These are phyloP conservation scores for Epinephelus awoara DNA, from an alignment of 2,797 vertebrate genomes.

Conservation along the genomic window DNA sequence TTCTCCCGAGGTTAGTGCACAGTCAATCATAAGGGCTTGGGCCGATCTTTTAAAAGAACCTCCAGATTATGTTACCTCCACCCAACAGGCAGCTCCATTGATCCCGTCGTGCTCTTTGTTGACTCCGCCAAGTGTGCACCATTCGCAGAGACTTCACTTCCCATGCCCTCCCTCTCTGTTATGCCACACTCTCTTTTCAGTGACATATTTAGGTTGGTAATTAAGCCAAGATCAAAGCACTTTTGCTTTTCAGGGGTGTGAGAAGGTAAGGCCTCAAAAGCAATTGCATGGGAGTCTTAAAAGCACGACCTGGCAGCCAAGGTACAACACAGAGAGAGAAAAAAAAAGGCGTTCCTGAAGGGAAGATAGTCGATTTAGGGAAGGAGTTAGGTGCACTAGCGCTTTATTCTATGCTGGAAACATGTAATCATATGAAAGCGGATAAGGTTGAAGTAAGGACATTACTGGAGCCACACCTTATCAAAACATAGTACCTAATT, in stretches of 20 bases:
- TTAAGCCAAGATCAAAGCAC: conserved; percentile 76
- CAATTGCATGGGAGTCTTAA: conserved; percentile 58
- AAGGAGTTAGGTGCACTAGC: conserved; percentile 49
- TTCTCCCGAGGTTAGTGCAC: conserved; percentile 73
- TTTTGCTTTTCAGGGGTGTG: conserved; percentile 48
- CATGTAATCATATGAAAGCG: conserved; percentile 77
- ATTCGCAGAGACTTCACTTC: conserved; percentile 56
- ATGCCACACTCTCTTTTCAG: conserved; percentile 64
- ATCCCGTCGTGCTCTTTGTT: conserved; percentile 65
- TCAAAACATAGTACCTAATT: conserved; percentile 78
- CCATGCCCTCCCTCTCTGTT: conserved; percentile 47
- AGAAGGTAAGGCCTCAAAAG: conserved; percentile 56
- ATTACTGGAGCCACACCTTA: conserved; percentile 77
- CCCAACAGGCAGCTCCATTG: conserved; percentile 76
- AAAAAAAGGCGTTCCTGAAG: conserved; percentile 54
- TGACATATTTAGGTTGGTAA: conserved; percentile 80
- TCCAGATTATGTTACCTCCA: conserved; percentile 76
- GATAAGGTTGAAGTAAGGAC: conserved; percentile 73
- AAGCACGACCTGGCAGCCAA: conserved; percentile 53
- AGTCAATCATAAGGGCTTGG: conserved; percentile 72
- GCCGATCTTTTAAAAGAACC: conserved; percentile 72
- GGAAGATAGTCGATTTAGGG: conserved; percentile 57
- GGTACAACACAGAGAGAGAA: conserved; percentile 25
- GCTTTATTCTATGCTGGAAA: conserved; percentile 72
- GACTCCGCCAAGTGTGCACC: conserved; percentile 50